Percentiles rank a stretch among this genome's conserved stretches.
Conservation (phyloP, 2,888 invertebrate genomes). For the Griposia aprilina region DNA sequence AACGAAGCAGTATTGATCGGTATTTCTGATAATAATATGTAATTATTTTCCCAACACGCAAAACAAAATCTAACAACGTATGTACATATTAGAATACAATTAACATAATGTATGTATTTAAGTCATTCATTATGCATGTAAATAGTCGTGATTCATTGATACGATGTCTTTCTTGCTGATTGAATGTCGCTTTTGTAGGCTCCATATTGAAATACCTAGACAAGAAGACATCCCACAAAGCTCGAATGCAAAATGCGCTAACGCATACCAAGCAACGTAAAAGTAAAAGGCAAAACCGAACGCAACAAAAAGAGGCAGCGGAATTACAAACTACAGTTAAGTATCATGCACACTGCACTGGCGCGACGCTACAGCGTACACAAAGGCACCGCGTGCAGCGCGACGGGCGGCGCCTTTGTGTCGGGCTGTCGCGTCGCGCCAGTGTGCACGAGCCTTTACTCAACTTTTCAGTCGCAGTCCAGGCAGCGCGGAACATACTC, state of each 20-base stretch:
- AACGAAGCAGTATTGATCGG: not conserved
- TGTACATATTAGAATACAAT: constrained; percentile 49
- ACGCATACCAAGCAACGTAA: constrained; percentile 16
- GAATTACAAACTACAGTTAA: constrained; percentile 4
- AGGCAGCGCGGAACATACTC: not conserved
- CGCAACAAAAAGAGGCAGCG: not conserved
- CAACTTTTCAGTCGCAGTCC: not conserved
- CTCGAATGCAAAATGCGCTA: constrained; percentile 9
- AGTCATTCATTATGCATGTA: constrained; percentile 50
- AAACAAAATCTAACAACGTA: constrained; percentile 31
- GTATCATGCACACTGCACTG: too few relatives aligned
- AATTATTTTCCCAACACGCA: constrained; percentile 25
- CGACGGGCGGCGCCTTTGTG: too few relatives aligned
- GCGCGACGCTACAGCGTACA: too few relatives aligned
- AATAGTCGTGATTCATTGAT: constrained; percentile 63
- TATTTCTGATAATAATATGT: constrained; percentile 15
- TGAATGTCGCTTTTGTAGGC: constrained; percentile 29
- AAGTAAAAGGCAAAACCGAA: not conserved
- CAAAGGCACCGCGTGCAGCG: too few relatives aligned
- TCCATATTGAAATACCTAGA: constrained; percentile 16
- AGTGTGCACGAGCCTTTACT: too few relatives aligned
- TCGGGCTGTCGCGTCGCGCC: too few relatives aligned
- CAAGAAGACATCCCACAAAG: constrained; percentile 11
- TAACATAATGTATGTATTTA: constrained; percentile 60
- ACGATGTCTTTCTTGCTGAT: constrained; percentile 36